Evolutionary conservation across 1,140 invertebrate genomes (phyloP), one percentile per base, ranked within the genome.

Genomic region (Eupeodes corollae): DNA sequence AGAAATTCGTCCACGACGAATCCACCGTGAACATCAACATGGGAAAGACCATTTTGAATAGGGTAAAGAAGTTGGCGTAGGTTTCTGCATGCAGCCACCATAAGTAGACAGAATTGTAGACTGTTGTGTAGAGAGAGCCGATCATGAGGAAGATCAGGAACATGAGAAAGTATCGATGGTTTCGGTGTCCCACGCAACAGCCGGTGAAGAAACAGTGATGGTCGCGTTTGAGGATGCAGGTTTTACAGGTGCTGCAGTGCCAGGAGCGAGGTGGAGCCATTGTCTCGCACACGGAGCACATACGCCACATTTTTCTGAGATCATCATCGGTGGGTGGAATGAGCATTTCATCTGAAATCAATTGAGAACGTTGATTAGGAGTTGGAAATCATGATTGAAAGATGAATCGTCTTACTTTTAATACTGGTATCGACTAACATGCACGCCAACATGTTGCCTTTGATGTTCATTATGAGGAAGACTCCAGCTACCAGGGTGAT

Each of bases 141-240:
- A 86, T 55, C 53, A 83, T 81, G 19, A 93, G 68, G 62, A 93
- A 84, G 13, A 89, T 64, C 5, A 90, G 71, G 58, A 93, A 88
- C 55, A 83, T 77, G 10, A 90, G 70, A 59, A 93, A 97, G 66
- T 88, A 94, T 60, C 91, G 74, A 55, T 88, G 82, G 70, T 96
- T 96, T 43, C 75, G 75, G 63, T 91, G 84, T 1, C 92, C 93
- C 11, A 97, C 74, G 67, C 92, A 97, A 61, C 83, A 86, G 6
- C 82, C 86, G 13, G 84, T 83, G 65, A 96, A 97, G 26, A 84
- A 80, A 64, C 93, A 97, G 63, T 98, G 93, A 70, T 97, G 93
- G 66, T 97, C 92, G 51, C 91, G 75, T 63, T 91, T 92, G 19
- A 94, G 61, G 38, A 96, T 83, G 60, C 93, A 98, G 15, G 71